Base-by-base conservation (phyloP, 2,797 vertebrate genomes). In the Cichlasoma orientale region DNA sequence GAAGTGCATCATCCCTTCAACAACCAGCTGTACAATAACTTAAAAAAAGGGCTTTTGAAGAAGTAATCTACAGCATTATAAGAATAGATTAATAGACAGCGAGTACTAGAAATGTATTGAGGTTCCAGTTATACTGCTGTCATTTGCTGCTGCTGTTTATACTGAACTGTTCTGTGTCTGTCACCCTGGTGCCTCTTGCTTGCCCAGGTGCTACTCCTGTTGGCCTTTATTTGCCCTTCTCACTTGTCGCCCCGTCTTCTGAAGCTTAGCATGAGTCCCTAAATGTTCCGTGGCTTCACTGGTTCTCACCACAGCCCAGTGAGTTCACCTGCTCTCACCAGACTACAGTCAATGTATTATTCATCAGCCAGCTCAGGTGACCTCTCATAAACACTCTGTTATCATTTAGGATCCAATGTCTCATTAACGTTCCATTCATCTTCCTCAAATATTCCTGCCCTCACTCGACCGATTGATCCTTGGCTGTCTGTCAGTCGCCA, bases 341-440 rank as follows among this genome's bases (percentile, higher is more conserved):
- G 54, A 81, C 82, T 80, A 8, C 80, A 61, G 72, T 74, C 27
- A 3, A 57, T 95, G 59, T 82, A 95, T 95, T 92, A 95, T 94
- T 94, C 79, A 95, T 61, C 76, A 77, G 69, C 29, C 82, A 8
- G 91, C 92, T 95, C 93, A 77, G 82, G 82, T 92, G 76, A 88
- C 91, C 88, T 83, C 90, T 85, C 90, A 90, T 94, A 94, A 95
- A 93, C 91, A 89, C 86, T 83, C 86, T 84, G 88, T 93, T 94
- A 92, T 94, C 91, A 84, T 94, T 93, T 92, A 82, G 92, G 91
- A 92, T 96, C 95, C 89, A 56, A 25, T 95, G 92, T 93, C 94
- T 92, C 92, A 93, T 95, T 95, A 95, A 87, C 52, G 77, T 71
- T 11, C 86, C 68, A 71, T 89, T 92, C 86, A 88, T 88, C 81